Evolutionary conservation across 2,888 invertebrate genomes (phyloP).

Genomic region (Micoletzkya japonica): DNA sequence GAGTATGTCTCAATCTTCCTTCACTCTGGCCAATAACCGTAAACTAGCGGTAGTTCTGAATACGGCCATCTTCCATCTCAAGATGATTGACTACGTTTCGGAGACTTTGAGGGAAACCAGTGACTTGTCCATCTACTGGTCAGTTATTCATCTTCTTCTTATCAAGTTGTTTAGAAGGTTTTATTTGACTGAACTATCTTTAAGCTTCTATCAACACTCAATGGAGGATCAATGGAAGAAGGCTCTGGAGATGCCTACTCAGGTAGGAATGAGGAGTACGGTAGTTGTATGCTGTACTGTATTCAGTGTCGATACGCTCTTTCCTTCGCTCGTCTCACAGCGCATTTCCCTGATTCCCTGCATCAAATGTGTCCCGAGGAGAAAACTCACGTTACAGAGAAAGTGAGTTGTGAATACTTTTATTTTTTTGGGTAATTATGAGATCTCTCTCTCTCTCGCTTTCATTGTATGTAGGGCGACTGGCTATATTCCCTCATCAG

Average conservation of each 20-base stretch:
- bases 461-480: neutral
- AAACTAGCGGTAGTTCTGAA: constrained; percentile 86
- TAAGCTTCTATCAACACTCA: constrained; percentile 69
- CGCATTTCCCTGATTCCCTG: constrained; percentile 95
- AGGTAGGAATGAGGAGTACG: constrained; percentile 65
- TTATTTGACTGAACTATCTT: constrained; percentile 64
- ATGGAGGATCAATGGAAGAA: constrained; percentile 83
- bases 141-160: constrained; percentile 35
- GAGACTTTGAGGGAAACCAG: constrained; percentile 95
- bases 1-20: constrained; percentile 75
- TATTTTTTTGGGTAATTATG: neutral
- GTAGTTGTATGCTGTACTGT: neutral
- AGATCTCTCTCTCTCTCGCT: neutral
- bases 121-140: constrained; percentile 93
- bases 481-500: constrained; percentile 17
- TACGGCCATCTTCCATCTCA: constrained; percentile 91
- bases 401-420: constrained; percentile 31
- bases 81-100: constrained; percentile 95
- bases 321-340: constrained; percentile 94
- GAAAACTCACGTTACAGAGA: constrained; percentile 60
- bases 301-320: constrained; percentile 79
- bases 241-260: constrained; percentile 97
- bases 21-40: constrained; percentile 78
- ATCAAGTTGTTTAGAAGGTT: neutral
- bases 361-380: constrained; percentile 98